Percentiles rank a stretch among this genome's conserved stretches.
Evolutionary conservation across 2,888 invertebrate species (phyloP).

Genomic region (Cheilosia pagana): DNA sequence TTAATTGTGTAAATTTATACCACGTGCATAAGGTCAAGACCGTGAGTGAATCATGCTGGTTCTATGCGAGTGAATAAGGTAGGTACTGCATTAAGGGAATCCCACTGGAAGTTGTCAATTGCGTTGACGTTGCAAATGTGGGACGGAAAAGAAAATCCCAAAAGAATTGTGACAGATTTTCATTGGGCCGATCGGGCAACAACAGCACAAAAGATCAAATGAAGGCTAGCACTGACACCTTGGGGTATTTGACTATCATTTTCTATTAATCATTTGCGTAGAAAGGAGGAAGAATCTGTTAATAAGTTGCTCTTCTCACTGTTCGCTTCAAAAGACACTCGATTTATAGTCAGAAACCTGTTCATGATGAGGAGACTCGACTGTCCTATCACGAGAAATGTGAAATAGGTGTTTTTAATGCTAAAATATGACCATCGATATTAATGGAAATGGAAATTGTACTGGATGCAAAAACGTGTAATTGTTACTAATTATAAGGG

Average conservation of each 20-base stretch:
- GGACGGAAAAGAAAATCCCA: neutral
- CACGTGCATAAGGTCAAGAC: slow-evolving; percentile 44
- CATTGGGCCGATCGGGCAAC: neutral
- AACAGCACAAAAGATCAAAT: neutral
- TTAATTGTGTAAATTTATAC: slow-evolving; percentile 37
- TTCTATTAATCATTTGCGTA: neutral
- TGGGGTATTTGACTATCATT: neutral
- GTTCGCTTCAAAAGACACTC: neutral
- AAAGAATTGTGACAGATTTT: slow-evolving; percentile 2
- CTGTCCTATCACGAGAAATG: neutral
- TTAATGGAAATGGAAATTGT: neutral
- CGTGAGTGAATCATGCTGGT: neutral
- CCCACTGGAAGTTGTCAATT: neutral
- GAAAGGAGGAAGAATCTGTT: neutral
- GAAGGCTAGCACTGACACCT: slow-evolving; percentile 17
- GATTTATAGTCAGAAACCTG: neutral
- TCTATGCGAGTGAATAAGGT: slow-evolving; percentile 14
- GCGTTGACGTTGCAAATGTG: neutral
- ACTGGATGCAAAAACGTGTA: neutral
- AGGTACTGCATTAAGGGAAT: slow-evolving; percentile 9
- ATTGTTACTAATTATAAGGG: neutral
- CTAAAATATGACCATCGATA: slow-evolving; percentile 4
- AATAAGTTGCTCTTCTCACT: neutral
- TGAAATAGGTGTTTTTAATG: neutral
- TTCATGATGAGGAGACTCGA: neutral